A percentile compares a stretch with the other conserved stretches of the same genome.
phyloP scores from a whole-genome alignment of 1,140 invertebrate genomes.

The Drosophila eugracilis region DNA sequence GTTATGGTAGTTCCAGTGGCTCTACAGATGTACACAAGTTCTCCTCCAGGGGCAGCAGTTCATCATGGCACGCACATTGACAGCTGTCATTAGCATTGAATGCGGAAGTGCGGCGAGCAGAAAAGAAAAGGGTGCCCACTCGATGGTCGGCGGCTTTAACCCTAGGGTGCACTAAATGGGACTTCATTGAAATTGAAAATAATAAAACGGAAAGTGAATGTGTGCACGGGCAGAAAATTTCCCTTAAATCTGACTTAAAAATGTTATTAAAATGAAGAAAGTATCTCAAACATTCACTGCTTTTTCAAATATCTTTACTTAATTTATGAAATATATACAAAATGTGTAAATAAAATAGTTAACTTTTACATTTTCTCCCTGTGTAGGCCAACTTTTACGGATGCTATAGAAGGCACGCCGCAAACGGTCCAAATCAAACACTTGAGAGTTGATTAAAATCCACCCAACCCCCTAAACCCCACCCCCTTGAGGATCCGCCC shows the following conservation, averaged over 20 bases:
- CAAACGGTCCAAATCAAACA: slow-evolving; percentile 76
- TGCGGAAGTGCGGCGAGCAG: slow-evolving; percentile 65
- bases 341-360: neutral
- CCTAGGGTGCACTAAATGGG: slow-evolving; percentile 70
- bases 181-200: slow-evolving; percentile 81
- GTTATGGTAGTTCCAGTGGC: neutral
- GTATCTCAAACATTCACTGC: too few species aligned
- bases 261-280: too few species aligned
- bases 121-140: slow-evolving; percentile 16
- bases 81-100: slow-evolving; percentile 73
- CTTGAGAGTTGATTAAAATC: slow-evolving; percentile 78
- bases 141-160: slow-evolving; percentile 16
- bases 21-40: neutral
- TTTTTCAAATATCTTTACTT: too few species aligned
- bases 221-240: slow-evolving; percentile 19
- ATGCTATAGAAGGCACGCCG: slow-evolving; percentile 38
- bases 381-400: slow-evolving; percentile 9
- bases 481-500: slow-evolving; percentile 17
- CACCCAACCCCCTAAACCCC: slow-evolving; percentile 10
- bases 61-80: slow-evolving; percentile 78
- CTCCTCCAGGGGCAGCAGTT: slow-evolving; percentile 48
- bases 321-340: too few species aligned
- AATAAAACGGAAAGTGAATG: slow-evolving; percentile 76
- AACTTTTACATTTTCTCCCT: neutral
- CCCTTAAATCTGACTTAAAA: too few species aligned